A percentile compares a stretch with the other conserved stretches of the same genome.
These are phyloP conservation scores for Priocnemis perturbator DNA, from an alignment of 2,888 invertebrate genomes.

Conservation along the genomic window DNA sequence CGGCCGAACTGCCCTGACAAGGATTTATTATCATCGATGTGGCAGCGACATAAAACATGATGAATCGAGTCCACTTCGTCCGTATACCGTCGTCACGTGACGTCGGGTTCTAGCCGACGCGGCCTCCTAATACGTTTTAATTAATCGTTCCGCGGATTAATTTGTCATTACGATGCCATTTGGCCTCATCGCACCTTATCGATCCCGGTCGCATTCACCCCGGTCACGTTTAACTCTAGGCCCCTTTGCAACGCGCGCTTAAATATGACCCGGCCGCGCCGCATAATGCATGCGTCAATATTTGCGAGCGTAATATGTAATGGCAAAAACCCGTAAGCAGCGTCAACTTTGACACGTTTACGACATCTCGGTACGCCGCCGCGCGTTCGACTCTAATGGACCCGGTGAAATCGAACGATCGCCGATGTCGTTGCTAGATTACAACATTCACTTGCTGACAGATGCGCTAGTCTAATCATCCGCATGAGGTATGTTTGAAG, in stretches of 20 bases:
- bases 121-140: conserved; percentile 63
- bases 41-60: conserved; percentile 65
- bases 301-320: too few relatives aligned
- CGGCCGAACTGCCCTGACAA: conserved; percentile 52
- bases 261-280: too few relatives aligned
- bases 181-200: conserved; percentile 13
- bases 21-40: conserved; percentile 70
- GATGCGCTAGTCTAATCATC: too few relatives aligned
- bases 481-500: too few relatives aligned
- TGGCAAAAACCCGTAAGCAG: too few relatives aligned
- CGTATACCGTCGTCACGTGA: conserved; percentile 37
- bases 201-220: neutral
- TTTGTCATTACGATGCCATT: conserved; percentile 55
- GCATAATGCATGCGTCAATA: too few relatives aligned
- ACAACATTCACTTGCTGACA: too few relatives aligned
- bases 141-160: conserved; percentile 66
- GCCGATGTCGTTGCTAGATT: too few relatives aligned
- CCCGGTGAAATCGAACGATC: too few relatives aligned
- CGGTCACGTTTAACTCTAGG: neutral
- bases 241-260: neutral
- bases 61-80: conserved; percentile 62
- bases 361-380: too few relatives aligned
- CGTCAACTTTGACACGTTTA: too few relatives aligned
- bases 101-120: conserved; percentile 25
- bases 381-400: too few relatives aligned